Evolutionary conservation across 2,113 vertebrate genomes (phyloP).

Genomic region (Psittacus erithacus): DNA sequence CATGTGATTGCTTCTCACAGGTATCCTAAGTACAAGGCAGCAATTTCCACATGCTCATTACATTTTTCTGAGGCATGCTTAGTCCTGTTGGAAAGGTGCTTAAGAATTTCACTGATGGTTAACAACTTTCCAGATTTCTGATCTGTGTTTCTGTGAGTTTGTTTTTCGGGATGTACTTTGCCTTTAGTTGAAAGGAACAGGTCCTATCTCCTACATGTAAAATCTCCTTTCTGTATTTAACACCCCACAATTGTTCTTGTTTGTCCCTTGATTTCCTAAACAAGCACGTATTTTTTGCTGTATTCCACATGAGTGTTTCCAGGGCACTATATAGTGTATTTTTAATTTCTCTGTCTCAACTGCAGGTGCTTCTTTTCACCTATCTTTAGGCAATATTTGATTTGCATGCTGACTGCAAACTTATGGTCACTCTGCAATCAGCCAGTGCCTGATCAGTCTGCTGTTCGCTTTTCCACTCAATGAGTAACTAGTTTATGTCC

Average conservation of each 20-base stretch:
- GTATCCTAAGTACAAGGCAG: neutral
- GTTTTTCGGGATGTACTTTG: neutral
- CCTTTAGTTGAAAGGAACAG: neutral
- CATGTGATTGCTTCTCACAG: neutral
- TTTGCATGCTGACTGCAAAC: neutral
- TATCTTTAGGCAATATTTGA: neutral
- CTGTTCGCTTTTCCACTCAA: neutral
- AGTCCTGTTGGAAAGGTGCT: neutral
- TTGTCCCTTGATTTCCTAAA: neutral
- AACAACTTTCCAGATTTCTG: neutral
- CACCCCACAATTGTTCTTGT: rapidly evolving
- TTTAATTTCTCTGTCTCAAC: neutral
- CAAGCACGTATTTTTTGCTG: neutral
- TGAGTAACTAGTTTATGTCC: neutral
- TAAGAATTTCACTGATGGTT: neutral
- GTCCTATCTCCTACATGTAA: neutral
- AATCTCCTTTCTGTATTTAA: neutral
- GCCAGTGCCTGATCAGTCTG: rapidly evolving
- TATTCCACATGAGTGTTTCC: neutral
- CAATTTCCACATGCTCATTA: neutral
- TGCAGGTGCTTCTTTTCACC: neutral
- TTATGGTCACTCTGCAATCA: neutral
- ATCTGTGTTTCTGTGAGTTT: neutral
- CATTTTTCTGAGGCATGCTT: slow-evolving; percentile 1
- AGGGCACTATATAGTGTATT: neutral